Conservation (phyloP, 2,888 invertebrate species). For the Apeira syringaria region DNA sequence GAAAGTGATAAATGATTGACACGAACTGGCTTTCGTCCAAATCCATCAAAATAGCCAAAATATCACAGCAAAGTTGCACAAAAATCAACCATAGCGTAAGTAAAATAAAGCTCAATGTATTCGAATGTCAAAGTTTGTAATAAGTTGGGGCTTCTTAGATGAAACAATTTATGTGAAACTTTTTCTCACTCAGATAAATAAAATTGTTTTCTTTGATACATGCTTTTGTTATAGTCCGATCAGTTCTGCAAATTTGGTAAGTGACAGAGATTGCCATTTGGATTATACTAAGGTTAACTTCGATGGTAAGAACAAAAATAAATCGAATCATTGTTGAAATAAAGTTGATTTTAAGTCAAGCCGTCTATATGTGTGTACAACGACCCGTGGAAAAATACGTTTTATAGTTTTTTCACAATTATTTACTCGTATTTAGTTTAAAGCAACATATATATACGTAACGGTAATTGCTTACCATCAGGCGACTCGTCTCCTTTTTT, state of each 20-base stretch:
- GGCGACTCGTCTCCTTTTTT: no score
- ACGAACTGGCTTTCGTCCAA: constrained; percentile 34
- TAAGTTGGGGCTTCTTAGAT: constrained; percentile 14
- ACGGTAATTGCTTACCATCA: no score
- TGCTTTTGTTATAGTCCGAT: constrained; percentile 9
- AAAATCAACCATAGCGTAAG: neutral
- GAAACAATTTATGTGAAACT: constrained; percentile 21
- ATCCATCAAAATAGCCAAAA: constrained; percentile 21
- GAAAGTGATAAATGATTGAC: constrained; percentile 37
- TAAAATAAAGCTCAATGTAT: neutral
- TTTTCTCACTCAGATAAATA: constrained; percentile 15
- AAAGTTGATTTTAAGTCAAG: no score
- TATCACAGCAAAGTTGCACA: neutral
- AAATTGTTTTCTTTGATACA: constrained; percentile 16
- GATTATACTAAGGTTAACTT: no score
- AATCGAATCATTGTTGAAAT: no score
- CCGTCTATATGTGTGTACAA: no score
- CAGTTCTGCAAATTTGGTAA: constrained; percentile 2
- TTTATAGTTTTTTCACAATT: no score
- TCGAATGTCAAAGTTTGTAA: constrained; percentile 2
- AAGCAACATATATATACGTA: no score
- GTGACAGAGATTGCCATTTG: neutral
- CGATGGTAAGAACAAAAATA: no score
- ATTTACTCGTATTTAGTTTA: no score
- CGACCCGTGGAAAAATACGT: no score